Evolutionary conservation across 2,888 invertebrate genomes (phyloP).

Genomic region (Drosophila neonasuta): DNA sequence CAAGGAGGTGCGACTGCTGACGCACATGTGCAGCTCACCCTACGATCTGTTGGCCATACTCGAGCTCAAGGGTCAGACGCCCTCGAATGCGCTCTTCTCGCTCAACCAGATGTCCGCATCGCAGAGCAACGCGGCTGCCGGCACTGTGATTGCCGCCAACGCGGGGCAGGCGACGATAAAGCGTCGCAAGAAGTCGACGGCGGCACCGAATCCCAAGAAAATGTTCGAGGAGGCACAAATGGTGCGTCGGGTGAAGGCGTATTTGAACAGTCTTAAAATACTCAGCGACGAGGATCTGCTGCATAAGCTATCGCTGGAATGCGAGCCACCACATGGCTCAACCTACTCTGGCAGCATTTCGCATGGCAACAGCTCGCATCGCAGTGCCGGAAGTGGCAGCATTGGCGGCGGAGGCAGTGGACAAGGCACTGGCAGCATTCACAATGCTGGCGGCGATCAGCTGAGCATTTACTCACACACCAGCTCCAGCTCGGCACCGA

Average conservation of each 20-base stretch:
- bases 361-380: slow-evolving; percentile 64
- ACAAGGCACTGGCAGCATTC: slow-evolving; percentile 71
- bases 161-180: slow-evolving; percentile 92
- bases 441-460: slow-evolving; percentile 76
- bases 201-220: slow-evolving; percentile 97
- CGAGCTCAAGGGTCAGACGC: slow-evolving; percentile 92
- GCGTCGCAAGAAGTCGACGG: slow-evolving; percentile 92
- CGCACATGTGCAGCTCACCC: slow-evolving; percentile 97
- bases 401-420: slow-evolving; percentile 65
- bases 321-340: slow-evolving; percentile 86
- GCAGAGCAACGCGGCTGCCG: slow-evolving; percentile 81
- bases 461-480: slow-evolving; percentile 84
- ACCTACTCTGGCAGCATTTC: slow-evolving; percentile 77
- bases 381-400: slow-evolving; percentile 67
- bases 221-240: slow-evolving; percentile 99
- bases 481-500: slow-evolving; percentile 83
- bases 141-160: slow-evolving; percentile 80
- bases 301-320: slow-evolving; percentile 93
- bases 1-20: slow-evolving; percentile 94
- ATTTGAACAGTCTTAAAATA: slow-evolving; percentile 92
- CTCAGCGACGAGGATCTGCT: slow-evolving; percentile 95
- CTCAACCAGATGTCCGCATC: slow-evolving; percentile 93
- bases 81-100: slow-evolving; percentile 94
- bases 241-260: slow-evolving; percentile 98
- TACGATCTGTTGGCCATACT: slow-evolving; percentile 93